phyloP scores from a whole-genome alignment of 2,888 invertebrate genomes.

The Diplazon laetatorius region DNA sequence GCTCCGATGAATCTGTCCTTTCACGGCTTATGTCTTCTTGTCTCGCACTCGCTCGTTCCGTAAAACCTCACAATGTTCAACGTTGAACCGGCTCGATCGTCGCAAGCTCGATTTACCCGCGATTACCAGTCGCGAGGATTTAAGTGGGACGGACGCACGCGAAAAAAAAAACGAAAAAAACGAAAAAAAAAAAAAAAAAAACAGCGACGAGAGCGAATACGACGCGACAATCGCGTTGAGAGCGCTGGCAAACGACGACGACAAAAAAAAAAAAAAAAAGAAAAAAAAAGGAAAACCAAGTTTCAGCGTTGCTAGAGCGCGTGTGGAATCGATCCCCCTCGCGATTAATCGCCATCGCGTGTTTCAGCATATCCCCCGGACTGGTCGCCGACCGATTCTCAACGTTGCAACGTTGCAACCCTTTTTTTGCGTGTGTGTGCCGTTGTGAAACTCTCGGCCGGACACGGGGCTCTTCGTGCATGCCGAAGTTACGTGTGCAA shows the following conservation, averaged over 20 bases:
- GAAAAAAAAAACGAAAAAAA: background rate
- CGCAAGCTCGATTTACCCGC: slow-evolving; percentile 46
- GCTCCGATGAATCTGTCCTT: background rate
- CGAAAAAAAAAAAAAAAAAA: background rate
- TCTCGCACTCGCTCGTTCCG: background rate
- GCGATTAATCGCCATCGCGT: slow-evolving; percentile 63
- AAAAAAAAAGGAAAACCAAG: slow-evolving; percentile 1
- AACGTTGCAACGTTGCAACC: slow-evolving; percentile 9
- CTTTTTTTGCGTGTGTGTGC: slow-evolving; percentile 13
- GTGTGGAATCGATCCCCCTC: slow-evolving; percentile 57
- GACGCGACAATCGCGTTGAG: slow-evolving; percentile 2
- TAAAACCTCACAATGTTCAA: background rate
- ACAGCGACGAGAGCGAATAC: background rate
- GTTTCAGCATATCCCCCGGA: slow-evolving; percentile 19
- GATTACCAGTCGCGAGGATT: slow-evolving; percentile 16
- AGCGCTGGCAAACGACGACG: too few species aligned
- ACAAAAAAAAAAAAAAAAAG: too few species aligned
- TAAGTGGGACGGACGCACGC: slow-evolving; percentile 29
- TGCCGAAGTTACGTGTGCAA: slow-evolving; percentile 1
- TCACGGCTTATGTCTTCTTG: background rate
- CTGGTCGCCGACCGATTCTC: too few species aligned
- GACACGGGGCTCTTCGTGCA: background rate
- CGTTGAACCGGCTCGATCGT: slow-evolving; percentile 15
- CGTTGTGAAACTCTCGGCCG: too few species aligned
- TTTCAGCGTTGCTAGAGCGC: slow-evolving; percentile 13